Base-by-base conservation (phyloP, 37 sponge, comb jelly and placozoan genomes). In the Bolinopsis microptera region DNA sequence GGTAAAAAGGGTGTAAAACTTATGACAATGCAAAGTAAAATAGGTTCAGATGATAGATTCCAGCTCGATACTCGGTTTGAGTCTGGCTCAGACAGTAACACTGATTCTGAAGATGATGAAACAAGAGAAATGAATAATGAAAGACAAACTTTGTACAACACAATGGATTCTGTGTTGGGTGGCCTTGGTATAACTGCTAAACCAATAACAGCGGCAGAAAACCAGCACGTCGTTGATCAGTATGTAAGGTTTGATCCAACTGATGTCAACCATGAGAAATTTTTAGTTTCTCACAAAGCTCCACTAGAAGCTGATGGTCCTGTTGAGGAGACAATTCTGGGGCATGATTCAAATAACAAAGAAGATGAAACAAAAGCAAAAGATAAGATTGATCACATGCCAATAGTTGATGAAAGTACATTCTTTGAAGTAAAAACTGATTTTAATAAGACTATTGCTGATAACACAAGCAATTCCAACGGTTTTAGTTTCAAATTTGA, bases 41-140 rank as follows among this genome's bases (percentile, higher is more conserved):
- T 86, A 24, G 90, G 90, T 41, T 39, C 61, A 40, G 90, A 86
- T 86, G 90, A 86, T 9, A 86, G 90, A 41, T 86, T 86, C 31
- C 41, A 86, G 36, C 31, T 86, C 3, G 90, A 86, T 41, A 24
- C 0, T 28, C 40, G 90, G 9, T 86, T 86, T 40, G 36, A 33
- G 0, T 86, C 90, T 41, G 61, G 26, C n/a, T 16, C 61, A 41
- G 90, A 86, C 13, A 72, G 75, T 72, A 28, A 38, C 23, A 1
- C 30, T 21, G 23, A 35, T 35, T 24, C 26, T 24, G 90, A 41
- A 2, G 90, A 86, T 86, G 27, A 40, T 18, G 90, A 86, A 41
- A 27, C 27, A 24, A 21, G 39, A 26, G 90, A 86, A 38, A 25
- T 86, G 5, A 86, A 41, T 1, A 27, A 8, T 39, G 90, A 86